A percentile compares a stretch with the other conserved stretches of the same genome.
Evolutionary conservation across 2,888 invertebrate species (phyloP).

Genomic region (Troglohyphantes excavatus): DNA sequence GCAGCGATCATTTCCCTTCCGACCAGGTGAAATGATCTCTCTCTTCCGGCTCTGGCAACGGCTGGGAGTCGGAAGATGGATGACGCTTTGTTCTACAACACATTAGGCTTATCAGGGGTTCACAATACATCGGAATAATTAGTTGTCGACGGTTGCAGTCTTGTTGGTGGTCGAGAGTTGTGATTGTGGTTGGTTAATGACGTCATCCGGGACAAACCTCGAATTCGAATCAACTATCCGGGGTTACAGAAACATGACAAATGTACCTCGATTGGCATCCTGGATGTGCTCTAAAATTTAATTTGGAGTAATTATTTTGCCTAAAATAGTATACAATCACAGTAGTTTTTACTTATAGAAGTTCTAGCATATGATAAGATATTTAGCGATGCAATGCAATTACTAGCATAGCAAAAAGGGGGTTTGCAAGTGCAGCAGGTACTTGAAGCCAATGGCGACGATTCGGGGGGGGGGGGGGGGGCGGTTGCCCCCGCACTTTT

Average conservation of each 20-base stretch:
- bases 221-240: not conserved
- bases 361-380: no score
- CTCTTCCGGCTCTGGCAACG: constrained; percentile 66
- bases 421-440: no score
- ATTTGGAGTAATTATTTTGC: no score
- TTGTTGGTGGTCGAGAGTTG: constrained; percentile 59
- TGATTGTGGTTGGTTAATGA: constrained; percentile 66
- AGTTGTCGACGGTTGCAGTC: constrained; percentile 49
- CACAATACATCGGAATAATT: constrained; percentile 60
- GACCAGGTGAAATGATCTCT: constrained; percentile 67
- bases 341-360: no score
- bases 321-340: no score
- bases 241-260: not conserved
- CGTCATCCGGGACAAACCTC: constrained; percentile 48
- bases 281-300: no score
- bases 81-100: constrained; percentile 60
- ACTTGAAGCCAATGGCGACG: no score
- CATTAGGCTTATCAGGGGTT: constrained; percentile 69
- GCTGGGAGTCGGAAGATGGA: constrained; percentile 61
- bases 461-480: no score
- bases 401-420: no score
- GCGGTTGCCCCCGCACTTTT: no score
- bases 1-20: constrained; percentile 48
- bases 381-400: no score
- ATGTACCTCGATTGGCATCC: no score